Base-by-base conservation (phyloP, 2,888 invertebrate species). In the Tachystola acroxantha region DNA sequence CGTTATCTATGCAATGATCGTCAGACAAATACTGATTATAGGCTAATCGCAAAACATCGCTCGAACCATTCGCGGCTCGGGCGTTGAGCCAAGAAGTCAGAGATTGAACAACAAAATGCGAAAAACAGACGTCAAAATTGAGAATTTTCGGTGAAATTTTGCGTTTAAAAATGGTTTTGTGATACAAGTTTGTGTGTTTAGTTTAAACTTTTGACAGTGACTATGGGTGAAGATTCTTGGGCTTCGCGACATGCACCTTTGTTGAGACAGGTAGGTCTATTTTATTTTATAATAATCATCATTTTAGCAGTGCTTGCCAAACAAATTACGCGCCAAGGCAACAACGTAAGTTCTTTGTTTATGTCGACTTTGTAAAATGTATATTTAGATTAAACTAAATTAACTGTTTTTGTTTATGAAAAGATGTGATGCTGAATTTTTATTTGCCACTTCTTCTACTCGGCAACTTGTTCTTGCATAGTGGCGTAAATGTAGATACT, bases 181-280 rank as follows among this genome's bases (percentile, higher is more conserved):
- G 32, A 32, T 32, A 13, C 25, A 13, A 32, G 24, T 32, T 32
- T 32, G 24, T 10, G 24, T 32, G 32, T 10, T 30, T n/a, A 31
- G n/a, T 31, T 2, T 19, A 22, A 35, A 6, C 10, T 13, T n/a
- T n/a, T n/a, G n/a, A n/a, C n/a, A 16, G 16, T 29, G 5, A 35
- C 20, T 9, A 35, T 35, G 9, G 35, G 14, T 14, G 35, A 35
- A 13, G 13, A 12, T 14, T 13, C 10, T 11, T 6, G 10, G 16
- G 14, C 22, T 16, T 6, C 14, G 7, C 13, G 5, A 24, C 10
- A 22, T 20, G 7, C 22, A 3, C 35, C 35, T 7, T 30, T 35
- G 24, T 30, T 35, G 12, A 22, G 29, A 30, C 35, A 35, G 11
- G 35, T 29, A 12, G 13, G 34, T 32, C 9, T 16, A 6, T 16